These are phyloP conservation scores for Drosophila kokeensis DNA, from an alignment of 2,888 invertebrate species.

Conservation along the genomic window DNA sequence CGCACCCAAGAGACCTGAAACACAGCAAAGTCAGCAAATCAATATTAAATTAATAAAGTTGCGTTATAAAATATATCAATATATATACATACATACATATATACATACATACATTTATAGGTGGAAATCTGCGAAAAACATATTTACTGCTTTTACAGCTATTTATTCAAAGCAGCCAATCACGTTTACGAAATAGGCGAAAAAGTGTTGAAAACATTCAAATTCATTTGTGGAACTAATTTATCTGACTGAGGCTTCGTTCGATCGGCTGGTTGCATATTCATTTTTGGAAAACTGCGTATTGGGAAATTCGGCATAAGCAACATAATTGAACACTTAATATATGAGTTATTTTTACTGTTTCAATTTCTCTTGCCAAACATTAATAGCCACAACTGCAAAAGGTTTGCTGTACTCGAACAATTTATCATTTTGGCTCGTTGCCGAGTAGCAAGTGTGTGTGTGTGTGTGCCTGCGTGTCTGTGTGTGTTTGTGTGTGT, in stretches of 20 bases:
- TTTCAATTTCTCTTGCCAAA: neutral
- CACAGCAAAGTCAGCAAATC: neutral
- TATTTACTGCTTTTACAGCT: neutral
- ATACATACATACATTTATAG: no score
- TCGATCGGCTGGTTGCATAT: neutral
- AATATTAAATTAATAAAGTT: neutral
- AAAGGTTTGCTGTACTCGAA: neutral
- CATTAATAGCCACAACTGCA: conserved; percentile 1
- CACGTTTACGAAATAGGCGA: neutral
- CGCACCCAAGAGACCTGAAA: conserved; percentile 92
- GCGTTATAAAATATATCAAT: neutral
- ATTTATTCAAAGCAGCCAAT: neutral
- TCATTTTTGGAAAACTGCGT: neutral
- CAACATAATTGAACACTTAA: neutral
- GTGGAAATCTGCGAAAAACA: neutral
- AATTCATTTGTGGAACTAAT: neutral
- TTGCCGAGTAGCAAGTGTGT: neutral
- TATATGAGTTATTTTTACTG: neutral
- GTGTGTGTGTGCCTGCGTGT: neutral
- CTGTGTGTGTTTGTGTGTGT: neutral
- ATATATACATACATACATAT: neutral
- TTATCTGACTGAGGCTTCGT: neutral
- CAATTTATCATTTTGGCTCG: conserved; percentile 8
- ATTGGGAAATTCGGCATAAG: neutral
- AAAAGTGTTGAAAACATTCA: neutral